These are phyloP conservation scores for Gallinago stenura DNA, from an alignment of 2,797 vertebrate genomes.

Conservation along the genomic window DNA sequence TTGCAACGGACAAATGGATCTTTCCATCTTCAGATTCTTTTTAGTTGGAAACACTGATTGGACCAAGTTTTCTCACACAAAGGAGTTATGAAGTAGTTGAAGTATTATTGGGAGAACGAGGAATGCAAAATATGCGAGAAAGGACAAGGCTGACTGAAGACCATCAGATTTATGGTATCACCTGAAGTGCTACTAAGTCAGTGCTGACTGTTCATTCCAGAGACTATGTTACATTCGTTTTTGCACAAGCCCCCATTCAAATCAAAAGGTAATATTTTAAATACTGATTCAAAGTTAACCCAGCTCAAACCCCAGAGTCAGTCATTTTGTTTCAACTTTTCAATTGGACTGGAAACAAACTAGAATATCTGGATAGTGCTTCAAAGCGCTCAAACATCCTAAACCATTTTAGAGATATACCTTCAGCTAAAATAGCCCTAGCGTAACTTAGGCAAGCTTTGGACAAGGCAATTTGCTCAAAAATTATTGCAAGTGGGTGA, in stretches of 20 bases:
- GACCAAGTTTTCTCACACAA: background rate
- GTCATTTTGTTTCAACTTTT: background rate
- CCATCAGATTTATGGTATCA: background rate
- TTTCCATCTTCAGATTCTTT: background rate
- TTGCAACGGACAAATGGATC: background rate
- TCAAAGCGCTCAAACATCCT: background rate
- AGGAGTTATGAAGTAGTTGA: background rate
- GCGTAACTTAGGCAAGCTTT: background rate
- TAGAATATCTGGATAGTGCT: rapidly evolving
- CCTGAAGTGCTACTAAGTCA: background rate
- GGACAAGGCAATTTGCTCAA: background rate
- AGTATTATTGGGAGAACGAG: rapidly evolving
- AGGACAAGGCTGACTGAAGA: background rate
- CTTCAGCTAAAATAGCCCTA: background rate
- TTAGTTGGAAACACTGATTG: background rate
- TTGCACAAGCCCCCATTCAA: background rate
- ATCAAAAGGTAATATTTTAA: background rate
- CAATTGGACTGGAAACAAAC: background rate
- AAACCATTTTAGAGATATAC: background rate
- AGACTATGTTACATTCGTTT: background rate
- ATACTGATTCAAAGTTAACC: background rate
- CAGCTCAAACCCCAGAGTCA: background rate
- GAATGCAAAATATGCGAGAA: background rate
- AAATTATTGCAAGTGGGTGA: background rate
- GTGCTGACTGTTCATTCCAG: background rate